Conservation (phyloP, 2,888 invertebrate species). For the Ormyrus labotus region DNA sequence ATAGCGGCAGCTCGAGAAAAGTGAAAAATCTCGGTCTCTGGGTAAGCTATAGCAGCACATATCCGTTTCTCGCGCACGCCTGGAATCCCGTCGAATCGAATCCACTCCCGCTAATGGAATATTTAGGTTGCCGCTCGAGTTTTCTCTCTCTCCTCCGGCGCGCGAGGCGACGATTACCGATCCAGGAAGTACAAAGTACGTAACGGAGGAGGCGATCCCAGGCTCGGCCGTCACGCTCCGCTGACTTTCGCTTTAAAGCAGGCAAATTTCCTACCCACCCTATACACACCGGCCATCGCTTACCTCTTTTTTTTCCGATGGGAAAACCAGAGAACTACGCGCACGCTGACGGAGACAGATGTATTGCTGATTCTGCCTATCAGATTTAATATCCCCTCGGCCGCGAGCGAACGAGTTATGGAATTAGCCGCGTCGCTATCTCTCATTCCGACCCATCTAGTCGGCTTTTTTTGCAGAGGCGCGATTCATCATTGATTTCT, state of each 20-base stretch:
- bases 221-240: constrained; percentile 29
- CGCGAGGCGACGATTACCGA: constrained; percentile 2
- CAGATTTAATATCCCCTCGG: too few species aligned
- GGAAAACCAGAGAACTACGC: not conserved
- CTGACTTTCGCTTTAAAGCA: constrained; percentile 23
- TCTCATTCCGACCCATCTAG: too few species aligned
- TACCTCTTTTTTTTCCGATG: not conserved
- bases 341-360: not conserved
- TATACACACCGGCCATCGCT: too few species aligned
- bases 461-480: too few species aligned
- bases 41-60: too few species aligned
- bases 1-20: too few species aligned
- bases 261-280: constrained; percentile 7
- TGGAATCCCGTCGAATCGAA: constrained; percentile 28
- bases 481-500: too few species aligned
- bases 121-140: constrained; percentile 44
- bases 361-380: not conserved
- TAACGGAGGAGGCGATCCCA: constrained; percentile 38
- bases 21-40: too few species aligned
- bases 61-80: too few species aligned
- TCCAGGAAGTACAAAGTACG: constrained; percentile 32
- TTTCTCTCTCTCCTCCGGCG: not conserved
- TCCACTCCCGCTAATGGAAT: constrained; percentile 49
- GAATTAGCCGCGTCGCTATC: too few species aligned
- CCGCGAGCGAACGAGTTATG: too few species aligned